Evolutionary conservation across 2,888 invertebrate species (phyloP).

Genomic region (Tridacna gigas): DNA sequence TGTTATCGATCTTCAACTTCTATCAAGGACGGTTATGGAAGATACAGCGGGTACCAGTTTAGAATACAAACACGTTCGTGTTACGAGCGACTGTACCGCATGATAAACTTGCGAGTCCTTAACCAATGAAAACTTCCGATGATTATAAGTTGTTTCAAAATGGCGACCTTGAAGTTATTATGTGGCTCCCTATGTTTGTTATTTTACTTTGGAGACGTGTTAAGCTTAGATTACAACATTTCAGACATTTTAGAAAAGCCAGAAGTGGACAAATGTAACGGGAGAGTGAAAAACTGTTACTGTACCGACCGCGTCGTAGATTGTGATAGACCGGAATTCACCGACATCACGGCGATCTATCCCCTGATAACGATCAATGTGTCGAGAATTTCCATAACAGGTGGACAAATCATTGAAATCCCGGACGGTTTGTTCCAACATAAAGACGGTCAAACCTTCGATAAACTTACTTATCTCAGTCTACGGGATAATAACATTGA

Average conservation of each 20-base stretch:
- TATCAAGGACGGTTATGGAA: too few species aligned
- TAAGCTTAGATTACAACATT: not conserved
- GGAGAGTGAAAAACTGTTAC: constrained; percentile 36
- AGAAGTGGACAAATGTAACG: constrained; percentile 23
- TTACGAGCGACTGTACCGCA: too few species aligned
- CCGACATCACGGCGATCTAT: constrained; percentile 37
- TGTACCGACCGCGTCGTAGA: constrained; percentile 39
- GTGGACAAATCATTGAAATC: constrained; percentile 27
- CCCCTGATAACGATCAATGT: constrained; percentile 33
- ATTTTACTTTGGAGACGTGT: not conserved
- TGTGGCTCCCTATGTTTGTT: not conserved
- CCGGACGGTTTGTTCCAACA: constrained; percentile 33
- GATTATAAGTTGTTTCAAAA: constrained; percentile 2
- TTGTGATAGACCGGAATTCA: constrained; percentile 35
- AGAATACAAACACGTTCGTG: too few species aligned
- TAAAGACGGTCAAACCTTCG: constrained; percentile 5
- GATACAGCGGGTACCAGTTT: too few species aligned
- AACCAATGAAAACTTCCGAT: not conserved
- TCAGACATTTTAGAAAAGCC: constrained; percentile 17
- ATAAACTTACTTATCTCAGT: constrained; percentile 36
- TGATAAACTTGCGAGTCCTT: too few species aligned
- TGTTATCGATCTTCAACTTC: too few species aligned
- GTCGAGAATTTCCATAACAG: constrained; percentile 38
- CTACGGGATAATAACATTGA: constrained; percentile 39
- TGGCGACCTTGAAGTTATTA: not conserved